A percentile compares a stretch with the other conserved stretches of the same genome.
These are phyloP conservation scores for Sinohyriopsis cumingii DNA, from an alignment of 2,888 invertebrate species.

Conservation along the genomic window DNA sequence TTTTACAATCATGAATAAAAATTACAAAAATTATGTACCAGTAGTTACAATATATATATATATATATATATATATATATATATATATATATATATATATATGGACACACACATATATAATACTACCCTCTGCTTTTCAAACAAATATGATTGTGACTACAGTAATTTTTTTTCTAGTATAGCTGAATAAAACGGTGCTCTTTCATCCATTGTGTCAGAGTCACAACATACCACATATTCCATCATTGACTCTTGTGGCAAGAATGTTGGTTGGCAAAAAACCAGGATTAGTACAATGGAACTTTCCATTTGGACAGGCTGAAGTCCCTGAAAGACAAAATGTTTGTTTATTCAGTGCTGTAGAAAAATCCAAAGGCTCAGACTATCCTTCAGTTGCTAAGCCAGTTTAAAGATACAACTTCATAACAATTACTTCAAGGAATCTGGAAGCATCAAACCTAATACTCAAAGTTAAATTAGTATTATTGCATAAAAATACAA, in stretches of 20 bases:
- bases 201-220: not conserved
- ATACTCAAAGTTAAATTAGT: not conserved
- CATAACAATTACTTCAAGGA: not conserved
- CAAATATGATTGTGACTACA: too few species aligned
- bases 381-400: too few species aligned
- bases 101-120: too few species aligned
- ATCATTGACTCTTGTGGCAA: slow-evolving; percentile 91
- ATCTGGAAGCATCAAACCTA: not conserved
- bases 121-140: too few species aligned
- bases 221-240: slow-evolving; percentile 84
- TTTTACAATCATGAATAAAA: too few species aligned
- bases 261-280: slow-evolving; percentile 78
- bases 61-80: too few species aligned
- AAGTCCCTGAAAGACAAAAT: slow-evolving; percentile 83
- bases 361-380: not conserved
- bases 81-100: too few species aligned
- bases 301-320: slow-evolving; percentile 87
- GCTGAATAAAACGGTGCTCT: too few species aligned
- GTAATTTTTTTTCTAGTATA: too few species aligned
- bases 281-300: slow-evolving; percentile 93
- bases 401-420: not conserved
- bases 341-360: too few species aligned
- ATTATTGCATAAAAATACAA: not conserved
- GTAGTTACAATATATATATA: too few species aligned
- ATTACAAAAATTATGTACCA: too few species aligned